Conservation (phyloP, 2,113 vertebrate genomes). For the Scartelaos histophorus region DNA sequence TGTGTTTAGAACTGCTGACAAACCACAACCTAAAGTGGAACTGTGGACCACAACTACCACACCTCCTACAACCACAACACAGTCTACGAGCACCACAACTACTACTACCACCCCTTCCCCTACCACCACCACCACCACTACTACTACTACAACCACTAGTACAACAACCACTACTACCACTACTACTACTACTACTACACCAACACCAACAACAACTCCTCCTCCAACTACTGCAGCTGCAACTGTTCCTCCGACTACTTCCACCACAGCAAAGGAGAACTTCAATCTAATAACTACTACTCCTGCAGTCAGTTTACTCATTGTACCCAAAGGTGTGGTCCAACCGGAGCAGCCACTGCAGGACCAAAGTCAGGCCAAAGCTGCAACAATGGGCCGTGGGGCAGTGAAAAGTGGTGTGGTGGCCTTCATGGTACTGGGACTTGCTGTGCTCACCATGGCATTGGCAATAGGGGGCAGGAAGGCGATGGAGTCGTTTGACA, state of each 20-base stretch:
- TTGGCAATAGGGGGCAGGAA: conserved; percentile 71
- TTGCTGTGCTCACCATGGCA: conserved; percentile 63
- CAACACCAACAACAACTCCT: not conserved
- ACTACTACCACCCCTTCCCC: not conserved
- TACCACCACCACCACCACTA: not conserved
- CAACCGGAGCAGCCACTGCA: conserved; percentile 27
- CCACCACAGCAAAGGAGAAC: conserved; percentile 4
- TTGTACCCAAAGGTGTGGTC: conserved; percentile 44
- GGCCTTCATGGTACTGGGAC: conserved; percentile 69
- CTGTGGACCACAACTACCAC: not conserved
- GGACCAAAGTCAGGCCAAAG: conserved; percentile 31
- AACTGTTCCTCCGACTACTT: not conserved
- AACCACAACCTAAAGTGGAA: conserved; percentile 5
- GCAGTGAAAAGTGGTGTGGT: conserved; percentile 68
- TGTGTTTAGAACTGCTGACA: conserved; percentile 20
- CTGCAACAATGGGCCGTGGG: conserved; percentile 12
- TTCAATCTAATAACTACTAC: not conserved
- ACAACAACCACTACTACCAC: not conserved
- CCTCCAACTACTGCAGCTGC: not conserved
- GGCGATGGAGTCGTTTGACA: conserved; percentile 79
- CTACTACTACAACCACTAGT: not conserved
- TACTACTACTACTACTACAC: not conserved
- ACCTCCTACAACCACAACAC: not conserved
- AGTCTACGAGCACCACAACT: not conserved
- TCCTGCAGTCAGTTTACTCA: conserved; percentile 19